Base-by-base conservation (phyloP, 2,888 invertebrate species). In the Ornithoptera priamus region DNA sequence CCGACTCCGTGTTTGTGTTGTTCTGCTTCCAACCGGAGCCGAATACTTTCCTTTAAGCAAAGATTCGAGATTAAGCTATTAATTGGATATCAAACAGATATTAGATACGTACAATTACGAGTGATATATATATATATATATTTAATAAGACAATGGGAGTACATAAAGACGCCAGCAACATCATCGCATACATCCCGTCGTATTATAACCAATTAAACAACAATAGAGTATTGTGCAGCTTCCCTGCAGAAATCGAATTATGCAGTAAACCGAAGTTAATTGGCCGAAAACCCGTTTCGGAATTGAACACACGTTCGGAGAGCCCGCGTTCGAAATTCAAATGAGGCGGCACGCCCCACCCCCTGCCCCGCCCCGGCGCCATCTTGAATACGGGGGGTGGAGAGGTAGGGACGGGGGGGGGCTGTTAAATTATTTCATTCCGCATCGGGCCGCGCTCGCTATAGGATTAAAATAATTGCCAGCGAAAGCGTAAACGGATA, bases 401-500 rank as follows among this genome's bases (percentile, higher is more conserved):
- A 30, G 30, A 30, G 30, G 30, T 5, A 3, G 86, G 81, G 83
- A 78, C 72, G 76, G 80, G 88, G 88, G 86, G 87, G 39, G 39
- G 88, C 90, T 90, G 90, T 89, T 91, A 89, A 92, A 92, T 92
- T 88, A 92, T 92, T 92, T 92, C 92, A 92, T 90, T 92, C 89
- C 86, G 86, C 90, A 89, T 88, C 86, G 88, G 85, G 89, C 92
- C 85, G 88, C 85, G 87, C 83, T 83, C 83, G 87, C 83, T 90
- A 91, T 90, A 89, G 89, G 92, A 92, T 92, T 92, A 91, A 90
- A 91, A 89, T 90, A 92, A 92, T 92, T 92, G 92, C 91, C 90
- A 87, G 86, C 84, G 84, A 89, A 88, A 89, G 88, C 87, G 86
- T 91, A 90, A 92, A 92, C 88, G 90, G 89, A 90, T 91, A 90